Percentiles rank a stretch among this genome's conserved stretches.
These are phyloP conservation scores for Anoura caudifer DNA, from an alignment of 2,113 vertebrate genomes.

Conservation along the genomic window DNA sequence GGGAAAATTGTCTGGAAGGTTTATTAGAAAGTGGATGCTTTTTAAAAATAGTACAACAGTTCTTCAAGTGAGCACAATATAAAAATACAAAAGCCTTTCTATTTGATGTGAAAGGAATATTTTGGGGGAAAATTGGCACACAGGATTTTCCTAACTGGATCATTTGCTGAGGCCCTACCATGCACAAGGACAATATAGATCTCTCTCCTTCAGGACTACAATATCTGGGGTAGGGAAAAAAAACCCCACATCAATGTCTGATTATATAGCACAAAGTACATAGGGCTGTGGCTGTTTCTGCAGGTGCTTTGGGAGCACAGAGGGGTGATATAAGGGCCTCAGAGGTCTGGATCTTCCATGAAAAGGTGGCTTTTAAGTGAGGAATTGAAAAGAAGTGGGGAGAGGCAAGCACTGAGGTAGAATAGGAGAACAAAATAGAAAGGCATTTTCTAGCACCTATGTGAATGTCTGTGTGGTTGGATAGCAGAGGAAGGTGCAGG, in stretches of 20 bases:
- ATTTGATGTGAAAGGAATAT: not conserved
- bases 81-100: not conserved
- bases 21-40: slow-evolving; percentile 28
- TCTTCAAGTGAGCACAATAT: not conserved
- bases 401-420: not conserved
- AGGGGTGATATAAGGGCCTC: not conserved
- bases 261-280: not conserved
- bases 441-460: not conserved
- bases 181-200: not conserved
- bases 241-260: not conserved
- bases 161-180: not conserved
- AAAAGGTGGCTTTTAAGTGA: not conserved
- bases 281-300: not conserved
- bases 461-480: not conserved
- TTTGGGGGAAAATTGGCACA: not conserved
- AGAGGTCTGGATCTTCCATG: not conserved
- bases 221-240: not conserved
- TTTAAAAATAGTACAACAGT: not conserved
- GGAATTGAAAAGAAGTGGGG: not conserved
- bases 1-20: not conserved
- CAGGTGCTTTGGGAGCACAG: not conserved
- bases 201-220: not conserved
- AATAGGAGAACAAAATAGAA: accelerated
- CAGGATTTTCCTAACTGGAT: not conserved
- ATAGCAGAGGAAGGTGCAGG: not conserved